Evolutionary conservation across 1,140 invertebrate genomes (phyloP).

Genomic region (Batillaria attramentaria): DNA sequence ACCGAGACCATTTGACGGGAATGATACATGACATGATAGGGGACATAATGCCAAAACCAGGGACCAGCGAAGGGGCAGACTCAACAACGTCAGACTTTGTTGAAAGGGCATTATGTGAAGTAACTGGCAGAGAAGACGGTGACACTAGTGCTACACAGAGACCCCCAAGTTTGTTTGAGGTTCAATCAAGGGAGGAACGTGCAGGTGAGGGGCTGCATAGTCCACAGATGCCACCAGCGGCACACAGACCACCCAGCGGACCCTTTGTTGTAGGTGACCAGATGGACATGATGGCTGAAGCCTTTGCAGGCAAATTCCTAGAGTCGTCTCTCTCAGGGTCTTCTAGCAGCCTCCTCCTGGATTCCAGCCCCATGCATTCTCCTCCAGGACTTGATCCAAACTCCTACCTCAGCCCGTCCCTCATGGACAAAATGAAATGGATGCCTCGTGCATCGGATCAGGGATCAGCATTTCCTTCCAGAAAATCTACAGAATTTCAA

Average conservation of each 20-base stretch:
- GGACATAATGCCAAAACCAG: background rate
- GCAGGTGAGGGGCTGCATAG: background rate
- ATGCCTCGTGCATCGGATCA: background rate
- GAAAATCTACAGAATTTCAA: slow-evolving; percentile 1
- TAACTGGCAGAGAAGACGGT: background rate
- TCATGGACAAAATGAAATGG: slow-evolving; percentile 20
- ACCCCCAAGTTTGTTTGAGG: background rate
- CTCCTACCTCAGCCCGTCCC: background rate
- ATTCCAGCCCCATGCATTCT: background rate
- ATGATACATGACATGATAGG: slow-evolving; percentile 11
- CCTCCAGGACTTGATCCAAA: slow-evolving; percentile 8
- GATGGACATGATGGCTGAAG: slow-evolving; percentile 18
- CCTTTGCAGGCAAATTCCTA: background rate
- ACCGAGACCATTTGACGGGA: slow-evolving; percentile 4
- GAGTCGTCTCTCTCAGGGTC: background rate
- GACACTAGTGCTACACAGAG: background rate
- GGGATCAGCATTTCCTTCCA: background rate
- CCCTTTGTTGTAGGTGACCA: slow-evolving; percentile 22
- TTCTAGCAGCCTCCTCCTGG: background rate
- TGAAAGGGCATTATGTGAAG: background rate
- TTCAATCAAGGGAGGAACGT: background rate
- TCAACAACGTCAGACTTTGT: no score
- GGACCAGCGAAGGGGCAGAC: background rate
- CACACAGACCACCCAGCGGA: slow-evolving; percentile 6
- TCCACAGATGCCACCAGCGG: background rate